Evolutionary conservation across 35 echinoderm and acorn worm genomes (phyloP).

Genomic region (Stichopus chloronotus): DNA sequence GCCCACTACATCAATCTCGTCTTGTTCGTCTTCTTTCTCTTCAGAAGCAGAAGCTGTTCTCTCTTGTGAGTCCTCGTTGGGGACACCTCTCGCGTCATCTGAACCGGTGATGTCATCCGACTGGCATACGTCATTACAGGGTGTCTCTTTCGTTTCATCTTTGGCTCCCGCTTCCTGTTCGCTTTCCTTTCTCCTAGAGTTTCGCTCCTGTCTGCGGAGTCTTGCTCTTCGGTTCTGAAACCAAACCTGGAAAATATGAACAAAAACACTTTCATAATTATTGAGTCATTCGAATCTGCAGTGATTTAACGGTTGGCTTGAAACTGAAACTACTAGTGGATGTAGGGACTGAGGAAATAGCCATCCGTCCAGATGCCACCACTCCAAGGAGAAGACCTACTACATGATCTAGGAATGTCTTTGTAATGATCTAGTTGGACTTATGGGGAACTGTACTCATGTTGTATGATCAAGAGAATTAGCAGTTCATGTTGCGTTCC

Average conservation of each 20-base stretch:
- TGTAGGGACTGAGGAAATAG: background rate
- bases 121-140: background rate
- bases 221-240: slow-evolving; percentile 90
- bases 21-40: background rate
- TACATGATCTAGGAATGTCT: too few relatives aligned
- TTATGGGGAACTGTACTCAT: too few relatives aligned
- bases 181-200: background rate
- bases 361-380: background rate
- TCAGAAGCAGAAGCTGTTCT: background rate
- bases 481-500: too few relatives aligned
- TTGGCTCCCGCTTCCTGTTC: background rate
- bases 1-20: slow-evolving; percentile 47
- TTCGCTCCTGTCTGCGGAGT: slow-evolving; percentile 62
- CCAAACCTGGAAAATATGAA: slow-evolving; percentile 73
- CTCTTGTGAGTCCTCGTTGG: background rate
- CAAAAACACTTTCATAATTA: background rate
- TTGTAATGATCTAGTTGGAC: too few relatives aligned
- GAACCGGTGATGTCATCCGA: slow-evolving; percentile 45
- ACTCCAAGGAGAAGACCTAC: background rate
- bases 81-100: background rate
- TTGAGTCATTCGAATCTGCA: background rate
- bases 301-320: background rate
- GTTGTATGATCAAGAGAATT: too few relatives aligned
- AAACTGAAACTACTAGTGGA: too few relatives aligned
- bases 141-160: background rate